phyloP scores from a whole-genome alignment of 2,888 invertebrate genomes.

The Epinotia nisella region DNA sequence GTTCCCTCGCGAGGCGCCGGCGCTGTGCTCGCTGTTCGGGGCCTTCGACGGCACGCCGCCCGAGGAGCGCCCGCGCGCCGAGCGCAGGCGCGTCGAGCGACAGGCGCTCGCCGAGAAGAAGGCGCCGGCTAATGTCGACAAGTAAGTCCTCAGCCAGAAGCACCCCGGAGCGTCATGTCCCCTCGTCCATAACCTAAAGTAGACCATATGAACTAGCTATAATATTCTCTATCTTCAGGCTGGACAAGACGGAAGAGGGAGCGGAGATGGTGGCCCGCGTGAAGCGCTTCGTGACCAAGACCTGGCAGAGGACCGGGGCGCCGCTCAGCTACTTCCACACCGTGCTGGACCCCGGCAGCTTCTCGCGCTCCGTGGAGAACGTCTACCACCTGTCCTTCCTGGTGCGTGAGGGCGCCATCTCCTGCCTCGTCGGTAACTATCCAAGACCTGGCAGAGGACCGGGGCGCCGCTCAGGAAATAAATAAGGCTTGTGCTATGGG shows the following conservation, averaged over 20 bases:
- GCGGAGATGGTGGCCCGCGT: conserved; percentile 84
- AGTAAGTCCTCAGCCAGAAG: conserved; percentile 58
- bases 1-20: conserved; percentile 67
- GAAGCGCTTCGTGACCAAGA: conserved; percentile 71
- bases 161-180: conserved; percentile 69
- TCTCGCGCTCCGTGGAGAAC: conserved; percentile 86
- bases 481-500: too few relatives aligned
- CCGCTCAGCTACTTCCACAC: conserved; percentile 85
- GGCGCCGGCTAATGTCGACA: conserved; percentile 81
- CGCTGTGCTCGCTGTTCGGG: conserved; percentile 73
- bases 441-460: too few relatives aligned
- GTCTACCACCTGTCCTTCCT: conserved; percentile 87
- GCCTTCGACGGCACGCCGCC: conserved; percentile 71
- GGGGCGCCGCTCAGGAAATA: too few relatives aligned
- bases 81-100: conserved; percentile 55
- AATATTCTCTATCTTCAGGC: conserved; percentile 50
- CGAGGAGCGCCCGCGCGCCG: conserved; percentile 60
- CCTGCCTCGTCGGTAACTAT: conserved; percentile 76
- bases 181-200: too few relatives aligned
- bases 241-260: conserved; percentile 82
- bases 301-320: conserved; percentile 65
- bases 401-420: conserved; percentile 82
- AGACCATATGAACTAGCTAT: too few relatives aligned
- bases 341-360: conserved; percentile 85
- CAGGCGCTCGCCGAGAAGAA: conserved; percentile 70